phyloP scores from a whole-genome alignment of 2,888 invertebrate species.

The Pteria penguin region DNA sequence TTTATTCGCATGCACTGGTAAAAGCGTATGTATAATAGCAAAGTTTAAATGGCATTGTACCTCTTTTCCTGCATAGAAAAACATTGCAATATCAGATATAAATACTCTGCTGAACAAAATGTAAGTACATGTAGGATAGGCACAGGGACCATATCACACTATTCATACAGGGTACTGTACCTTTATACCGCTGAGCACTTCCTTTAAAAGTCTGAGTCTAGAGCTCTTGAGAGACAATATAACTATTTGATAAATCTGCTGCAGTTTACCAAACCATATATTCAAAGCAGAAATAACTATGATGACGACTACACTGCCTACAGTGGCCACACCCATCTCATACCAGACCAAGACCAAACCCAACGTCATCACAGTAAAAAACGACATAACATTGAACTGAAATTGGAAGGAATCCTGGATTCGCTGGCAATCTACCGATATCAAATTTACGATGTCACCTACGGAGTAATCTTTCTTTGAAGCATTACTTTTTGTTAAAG shows the following conservation, averaged over 20 bases:
- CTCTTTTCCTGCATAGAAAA: too few relatives aligned
- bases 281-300: constrained; percentile 87
- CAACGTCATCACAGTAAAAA: constrained; percentile 52
- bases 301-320: constrained; percentile 94
- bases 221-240: constrained; percentile 75
- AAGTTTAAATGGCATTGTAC: too few relatives aligned
- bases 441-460: constrained; percentile 79
- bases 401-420: constrained; percentile 55
- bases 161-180: too few relatives aligned
- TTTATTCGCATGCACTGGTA: too few relatives aligned
- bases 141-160: too few relatives aligned
- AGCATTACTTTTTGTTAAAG: constrained; percentile 74
- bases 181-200: constrained; percentile 79
- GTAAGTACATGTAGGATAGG: too few relatives aligned
- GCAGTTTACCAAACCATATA: constrained; percentile 63
- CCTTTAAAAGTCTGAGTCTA: constrained; percentile 77
- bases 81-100: too few relatives aligned
- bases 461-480: constrained; percentile 73
- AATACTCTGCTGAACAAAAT: too few relatives aligned
- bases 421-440: constrained; percentile 79
- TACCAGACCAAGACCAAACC: constrained; percentile 78
- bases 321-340: constrained; percentile 86
- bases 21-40: too few relatives aligned
- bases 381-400: constrained; percentile 45
- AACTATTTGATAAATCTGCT: constrained; percentile 58